Evolutionary conservation across 1,140 invertebrate species (phyloP).

Genomic region (Dreissena rostriformis): DNA sequence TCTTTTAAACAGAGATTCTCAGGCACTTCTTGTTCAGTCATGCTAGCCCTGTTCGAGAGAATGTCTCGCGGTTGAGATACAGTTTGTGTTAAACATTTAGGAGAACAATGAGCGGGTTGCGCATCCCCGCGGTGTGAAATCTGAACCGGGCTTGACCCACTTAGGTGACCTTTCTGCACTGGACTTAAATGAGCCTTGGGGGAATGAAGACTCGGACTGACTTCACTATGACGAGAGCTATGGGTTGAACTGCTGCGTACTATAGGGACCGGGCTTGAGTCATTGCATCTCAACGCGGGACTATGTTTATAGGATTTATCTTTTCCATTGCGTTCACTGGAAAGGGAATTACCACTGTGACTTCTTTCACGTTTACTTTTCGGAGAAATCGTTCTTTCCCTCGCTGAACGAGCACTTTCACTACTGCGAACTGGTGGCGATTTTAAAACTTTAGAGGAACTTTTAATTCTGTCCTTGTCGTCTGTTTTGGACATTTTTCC

Average conservation of each 20-base stretch:
- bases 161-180: background rate
- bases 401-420: background rate
- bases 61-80: background rate
- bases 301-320: no score
- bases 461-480: slow-evolving; percentile 52
- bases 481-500: slow-evolving; percentile 27
- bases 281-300: background rate
- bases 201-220: background rate
- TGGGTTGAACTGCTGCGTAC: background rate
- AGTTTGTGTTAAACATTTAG: slow-evolving; percentile 13
- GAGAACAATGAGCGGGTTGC: background rate
- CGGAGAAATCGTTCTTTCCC: slow-evolving; percentile 1
- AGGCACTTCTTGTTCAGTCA: slow-evolving; percentile 39
- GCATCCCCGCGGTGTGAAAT: background rate
- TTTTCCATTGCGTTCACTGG: background rate
- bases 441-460: slow-evolving; percentile 31
- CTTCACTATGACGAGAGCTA: background rate
- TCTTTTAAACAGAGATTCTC: slow-evolving; percentile 56
- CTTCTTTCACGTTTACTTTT: slow-evolving; percentile 13
- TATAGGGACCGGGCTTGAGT: background rate
- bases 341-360: background rate
- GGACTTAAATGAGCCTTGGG: background rate
- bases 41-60: background rate
- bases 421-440: background rate
- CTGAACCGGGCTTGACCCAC: slow-evolving; percentile 1